Conservation (phyloP, 2,888 invertebrate genomes). For the Chromoteleia sp. region DNA sequence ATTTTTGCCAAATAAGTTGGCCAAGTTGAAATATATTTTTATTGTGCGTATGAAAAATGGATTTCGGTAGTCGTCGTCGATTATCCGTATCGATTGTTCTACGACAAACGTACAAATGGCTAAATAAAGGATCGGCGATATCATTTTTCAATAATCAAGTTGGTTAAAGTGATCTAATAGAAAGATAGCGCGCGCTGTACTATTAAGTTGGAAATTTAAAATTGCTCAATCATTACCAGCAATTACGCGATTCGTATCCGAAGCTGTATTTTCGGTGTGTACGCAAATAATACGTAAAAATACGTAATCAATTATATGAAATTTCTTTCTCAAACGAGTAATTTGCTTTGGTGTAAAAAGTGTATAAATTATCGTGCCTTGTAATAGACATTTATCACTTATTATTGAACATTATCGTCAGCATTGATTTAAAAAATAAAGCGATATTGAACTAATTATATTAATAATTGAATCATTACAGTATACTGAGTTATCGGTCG, state of each 20-base stretch:
- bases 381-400: not conserved
- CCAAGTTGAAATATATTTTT: not conserved
- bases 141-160: not conserved
- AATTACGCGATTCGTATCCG: constrained; percentile 5
- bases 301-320: not conserved
- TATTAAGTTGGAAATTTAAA: not conserved
- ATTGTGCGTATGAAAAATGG: not conserved
- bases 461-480: too few relatives aligned
- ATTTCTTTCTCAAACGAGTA: constrained; percentile 5
- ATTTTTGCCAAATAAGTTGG: not conserved
- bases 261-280: not conserved
- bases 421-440: too few relatives aligned
- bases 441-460: too few relatives aligned
- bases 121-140: not conserved
- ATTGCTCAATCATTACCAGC: not conserved
- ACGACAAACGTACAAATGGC: not conserved
- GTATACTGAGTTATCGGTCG: too few relatives aligned
- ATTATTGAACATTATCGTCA: too few relatives aligned
- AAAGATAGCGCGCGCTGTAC: too few relatives aligned
- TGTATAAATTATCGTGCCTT: constrained; percentile 7
- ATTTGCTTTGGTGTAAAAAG: not conserved
- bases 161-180: too few relatives aligned
- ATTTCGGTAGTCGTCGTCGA: not conserved
- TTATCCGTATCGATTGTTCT: not conserved
- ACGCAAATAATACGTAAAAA: too few relatives aligned